phyloP scores from a whole-genome alignment of 2,888 invertebrate species.

The Papilio elwesi region DNA sequence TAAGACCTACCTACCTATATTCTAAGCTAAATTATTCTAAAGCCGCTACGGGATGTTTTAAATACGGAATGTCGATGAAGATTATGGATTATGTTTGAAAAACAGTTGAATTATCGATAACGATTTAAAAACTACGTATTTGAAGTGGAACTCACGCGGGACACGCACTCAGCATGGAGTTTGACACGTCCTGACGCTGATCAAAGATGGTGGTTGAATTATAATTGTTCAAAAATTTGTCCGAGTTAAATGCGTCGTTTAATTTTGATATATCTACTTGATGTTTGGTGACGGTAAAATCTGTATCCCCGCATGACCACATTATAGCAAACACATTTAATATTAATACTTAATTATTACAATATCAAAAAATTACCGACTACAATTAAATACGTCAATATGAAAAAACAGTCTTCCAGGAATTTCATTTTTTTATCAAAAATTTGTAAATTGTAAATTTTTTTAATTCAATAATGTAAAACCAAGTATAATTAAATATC shows the following conservation, averaged over 20 bases:
- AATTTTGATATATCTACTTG: neutral
- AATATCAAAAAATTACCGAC: constrained; percentile 80
- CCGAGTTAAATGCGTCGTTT: neutral
- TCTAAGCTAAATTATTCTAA: constrained; percentile 1
- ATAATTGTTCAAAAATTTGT: neutral
- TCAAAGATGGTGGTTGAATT: neutral
- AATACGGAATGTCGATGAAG: constrained; percentile 26
- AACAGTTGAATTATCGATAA: neutral
- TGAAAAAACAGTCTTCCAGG: constrained; percentile 83
- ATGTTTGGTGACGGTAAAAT: neutral
- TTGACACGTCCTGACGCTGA: neutral
- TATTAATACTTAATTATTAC: constrained; percentile 74
- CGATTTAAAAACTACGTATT: neutral
- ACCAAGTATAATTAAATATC: constrained; percentile 73
- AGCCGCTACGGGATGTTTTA: constrained; percentile 28
- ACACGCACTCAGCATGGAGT: neutral
- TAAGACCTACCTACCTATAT: neutral
- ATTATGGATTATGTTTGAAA: neutral
- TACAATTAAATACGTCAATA: constrained; percentile 74
- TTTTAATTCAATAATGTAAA: constrained; percentile 52
- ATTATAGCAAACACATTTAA: constrained; percentile 49
- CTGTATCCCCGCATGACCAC: constrained; percentile 39
- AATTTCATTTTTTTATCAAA: constrained; percentile 75
- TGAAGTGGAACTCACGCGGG: constrained; percentile 4
- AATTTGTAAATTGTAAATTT: constrained; percentile 82